These are phyloP conservation scores for Luperina nickerlii DNA, from an alignment of 2,888 invertebrate genomes.

Conservation along the genomic window DNA sequence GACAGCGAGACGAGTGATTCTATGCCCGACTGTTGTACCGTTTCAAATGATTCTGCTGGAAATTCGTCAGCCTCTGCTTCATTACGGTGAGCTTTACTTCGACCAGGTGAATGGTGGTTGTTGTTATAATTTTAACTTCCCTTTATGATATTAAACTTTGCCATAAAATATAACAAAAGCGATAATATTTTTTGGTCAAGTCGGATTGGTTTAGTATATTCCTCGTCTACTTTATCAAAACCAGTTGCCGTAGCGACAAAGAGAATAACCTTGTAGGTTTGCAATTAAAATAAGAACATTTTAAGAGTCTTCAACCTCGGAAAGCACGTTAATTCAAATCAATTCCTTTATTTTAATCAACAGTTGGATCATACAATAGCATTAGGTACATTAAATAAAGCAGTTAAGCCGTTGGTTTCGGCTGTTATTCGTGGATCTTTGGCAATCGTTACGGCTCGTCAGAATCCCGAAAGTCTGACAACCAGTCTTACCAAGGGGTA, in stretches of 20 bases:
- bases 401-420: too few relatives aligned
- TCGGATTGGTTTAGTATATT: background rate
- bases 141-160: background rate
- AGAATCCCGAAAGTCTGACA: too few relatives aligned
- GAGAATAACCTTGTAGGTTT: background rate
- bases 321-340: too few relatives aligned
- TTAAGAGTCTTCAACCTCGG: too few relatives aligned
- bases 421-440: too few relatives aligned
- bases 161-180: background rate
- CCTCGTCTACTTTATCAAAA: background rate
- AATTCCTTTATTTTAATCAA: too few relatives aligned
- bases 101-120: background rate
- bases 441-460: too few relatives aligned
- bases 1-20: constrained; percentile 89
- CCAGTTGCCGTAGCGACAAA: background rate
- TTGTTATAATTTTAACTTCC: background rate
- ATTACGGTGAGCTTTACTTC: constrained; percentile 66
- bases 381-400: too few relatives aligned
- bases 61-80: constrained; percentile 70
- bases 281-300: too few relatives aligned
- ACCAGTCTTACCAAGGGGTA: too few relatives aligned
- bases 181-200: background rate
- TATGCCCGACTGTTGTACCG: constrained; percentile 84
- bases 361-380: too few relatives aligned
- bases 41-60: constrained; percentile 83